Evolutionary conservation across 2,113 vertebrate genomes (phyloP).

Genomic region (Colaptes auratus): DNA sequence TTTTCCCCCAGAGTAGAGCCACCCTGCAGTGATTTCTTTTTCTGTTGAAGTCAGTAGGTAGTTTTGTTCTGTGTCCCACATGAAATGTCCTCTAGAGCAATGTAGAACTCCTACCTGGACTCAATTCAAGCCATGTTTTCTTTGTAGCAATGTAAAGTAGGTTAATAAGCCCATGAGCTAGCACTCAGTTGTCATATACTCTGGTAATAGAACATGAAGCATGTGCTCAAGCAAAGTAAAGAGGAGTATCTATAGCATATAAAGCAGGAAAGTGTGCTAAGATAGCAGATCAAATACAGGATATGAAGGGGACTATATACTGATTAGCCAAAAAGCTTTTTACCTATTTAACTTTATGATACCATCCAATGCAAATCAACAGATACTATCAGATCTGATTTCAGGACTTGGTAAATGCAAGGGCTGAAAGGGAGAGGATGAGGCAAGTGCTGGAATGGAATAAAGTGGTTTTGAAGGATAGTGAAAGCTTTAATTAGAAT

Average conservation of each 20-base stretch:
- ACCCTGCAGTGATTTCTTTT: constrained; percentile 13
- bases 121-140: neutral
- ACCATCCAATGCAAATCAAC: neutral
- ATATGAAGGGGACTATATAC: neutral
- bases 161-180: neutral
- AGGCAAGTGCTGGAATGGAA: neutral
- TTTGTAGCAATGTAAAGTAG: neutral
- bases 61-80: constrained; percentile 1
- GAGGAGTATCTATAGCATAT: neutral
- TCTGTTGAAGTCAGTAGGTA: neutral
- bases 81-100: neutral
- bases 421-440: neutral
- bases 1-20: neutral
- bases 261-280: neutral
- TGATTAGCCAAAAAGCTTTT: neutral
- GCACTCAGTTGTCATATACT: neutral
- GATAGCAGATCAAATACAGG: neutral
- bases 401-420: neutral
- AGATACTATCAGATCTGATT: neutral
- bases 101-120: neutral
- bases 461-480: neutral
- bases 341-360: neutral
- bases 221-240: neutral
- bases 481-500: neutral
- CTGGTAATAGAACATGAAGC: neutral